phyloP scores from a whole-genome alignment of 2,113 vertebrate species.

The Pseudorhombus dupliciocellatus region DNA sequence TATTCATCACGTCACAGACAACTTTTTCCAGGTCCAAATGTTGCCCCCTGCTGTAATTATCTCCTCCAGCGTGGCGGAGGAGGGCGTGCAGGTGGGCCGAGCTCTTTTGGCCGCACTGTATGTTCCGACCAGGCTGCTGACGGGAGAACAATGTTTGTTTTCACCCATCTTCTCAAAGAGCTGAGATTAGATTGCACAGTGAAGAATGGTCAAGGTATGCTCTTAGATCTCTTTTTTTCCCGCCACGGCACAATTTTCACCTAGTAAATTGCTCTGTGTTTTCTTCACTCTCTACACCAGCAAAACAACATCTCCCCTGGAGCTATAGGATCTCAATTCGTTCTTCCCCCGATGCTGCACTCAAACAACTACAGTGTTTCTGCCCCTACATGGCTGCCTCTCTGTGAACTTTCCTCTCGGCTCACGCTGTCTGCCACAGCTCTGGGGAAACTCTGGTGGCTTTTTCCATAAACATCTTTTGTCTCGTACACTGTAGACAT shows the following conservation, averaged over 20 bases:
- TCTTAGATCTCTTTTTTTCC: slow-evolving; percentile 43
- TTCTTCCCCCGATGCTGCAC: slow-evolving; percentile 51
- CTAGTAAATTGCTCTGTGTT: slow-evolving; percentile 79
- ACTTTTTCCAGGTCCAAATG: slow-evolving; percentile 20
- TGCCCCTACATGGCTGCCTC: slow-evolving; percentile 45
- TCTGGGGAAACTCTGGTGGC: slow-evolving; percentile 21
- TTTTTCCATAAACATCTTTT: slow-evolving; percentile 33
- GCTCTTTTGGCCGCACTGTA: slow-evolving; percentile 44
- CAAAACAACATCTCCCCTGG: slow-evolving; percentile 69
- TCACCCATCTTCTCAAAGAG: slow-evolving; percentile 61
- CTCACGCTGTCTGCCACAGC: slow-evolving; percentile 35
- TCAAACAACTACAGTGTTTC: slow-evolving; percentile 49
- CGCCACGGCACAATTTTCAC: slow-evolving; percentile 69
- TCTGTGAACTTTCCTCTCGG: slow-evolving; percentile 52
- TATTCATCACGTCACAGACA: slow-evolving; percentile 38
- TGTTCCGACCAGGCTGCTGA: slow-evolving; percentile 61
- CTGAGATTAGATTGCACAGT: slow-evolving; percentile 76
- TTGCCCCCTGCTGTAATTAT: slow-evolving; percentile 27
- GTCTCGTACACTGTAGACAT: background rate
- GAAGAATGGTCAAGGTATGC: slow-evolving; percentile 71
- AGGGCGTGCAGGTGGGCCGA: slow-evolving; percentile 42
- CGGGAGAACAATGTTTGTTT: slow-evolving; percentile 71
- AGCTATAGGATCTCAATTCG: slow-evolving; percentile 70
- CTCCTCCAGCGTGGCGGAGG: slow-evolving; percentile 4
- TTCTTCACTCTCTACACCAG: slow-evolving; percentile 70